phyloP scores from a whole-genome alignment of 2,888 invertebrate species.

The Rhagonycha lutea region DNA sequence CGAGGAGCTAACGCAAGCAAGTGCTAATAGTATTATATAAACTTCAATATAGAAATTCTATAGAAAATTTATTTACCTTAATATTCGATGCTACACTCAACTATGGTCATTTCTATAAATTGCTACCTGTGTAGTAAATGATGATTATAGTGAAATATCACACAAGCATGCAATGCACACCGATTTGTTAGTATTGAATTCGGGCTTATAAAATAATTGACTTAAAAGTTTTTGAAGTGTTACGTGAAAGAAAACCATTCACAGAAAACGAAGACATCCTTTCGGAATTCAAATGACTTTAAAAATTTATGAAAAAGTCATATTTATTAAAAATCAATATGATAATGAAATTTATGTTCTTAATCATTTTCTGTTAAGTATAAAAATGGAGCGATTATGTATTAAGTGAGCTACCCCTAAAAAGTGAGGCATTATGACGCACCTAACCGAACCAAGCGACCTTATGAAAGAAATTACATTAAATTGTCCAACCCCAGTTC shows the following conservation, averaged over 20 bases:
- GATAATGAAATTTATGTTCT: neutral
- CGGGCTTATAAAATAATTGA: neutral
- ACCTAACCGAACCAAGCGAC: constrained; percentile 31
- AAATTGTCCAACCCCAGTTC: constrained; percentile 46
- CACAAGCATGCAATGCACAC: neutral
- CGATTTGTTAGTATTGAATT: neutral
- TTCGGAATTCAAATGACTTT: neutral
- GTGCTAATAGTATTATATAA: too few species aligned
- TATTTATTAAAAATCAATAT: neutral
- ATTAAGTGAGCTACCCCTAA: constrained; percentile 16
- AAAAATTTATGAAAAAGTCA: neutral
- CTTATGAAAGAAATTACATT: constrained; percentile 50
- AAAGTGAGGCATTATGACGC: constrained; percentile 26
- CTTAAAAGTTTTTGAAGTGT: neutral
- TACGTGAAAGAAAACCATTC: neutral
- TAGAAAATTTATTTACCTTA: neutral
- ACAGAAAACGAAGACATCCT: neutral
- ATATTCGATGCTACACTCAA: neutral
- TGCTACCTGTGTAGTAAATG: neutral
- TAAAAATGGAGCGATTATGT: constrained; percentile 14
- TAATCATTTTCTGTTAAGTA: constrained; percentile 1
- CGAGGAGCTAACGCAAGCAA: too few species aligned
- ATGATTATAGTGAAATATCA: neutral
- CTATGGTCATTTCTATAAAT: neutral
- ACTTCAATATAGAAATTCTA: too few species aligned